Evolutionary conservation across 2,113 vertebrate species (phyloP).

Genomic region (Camelus dromedarius): DNA sequence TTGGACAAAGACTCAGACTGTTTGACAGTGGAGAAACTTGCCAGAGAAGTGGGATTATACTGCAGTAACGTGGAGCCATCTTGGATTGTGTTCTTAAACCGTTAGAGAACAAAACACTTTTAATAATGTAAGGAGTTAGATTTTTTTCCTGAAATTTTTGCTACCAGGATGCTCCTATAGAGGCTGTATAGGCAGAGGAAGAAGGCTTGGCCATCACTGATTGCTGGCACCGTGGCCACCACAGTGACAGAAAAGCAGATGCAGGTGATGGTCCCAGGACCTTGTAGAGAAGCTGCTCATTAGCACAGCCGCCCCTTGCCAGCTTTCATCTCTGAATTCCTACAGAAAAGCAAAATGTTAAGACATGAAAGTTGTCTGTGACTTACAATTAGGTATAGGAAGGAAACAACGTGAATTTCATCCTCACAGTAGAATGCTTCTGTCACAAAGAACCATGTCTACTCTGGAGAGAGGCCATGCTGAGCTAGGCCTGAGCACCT

Average conservation of each 20-base stretch:
- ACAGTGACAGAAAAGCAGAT: neutral
- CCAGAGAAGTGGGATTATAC: neutral
- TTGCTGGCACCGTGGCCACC: neutral
- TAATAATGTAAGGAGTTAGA: neutral
- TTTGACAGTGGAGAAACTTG: neutral
- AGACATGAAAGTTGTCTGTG: neutral
- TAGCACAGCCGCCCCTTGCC: neutral
- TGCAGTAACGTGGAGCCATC: neutral
- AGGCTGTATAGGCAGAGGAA: neutral
- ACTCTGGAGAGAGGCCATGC: neutral
- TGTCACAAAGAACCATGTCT: neutral
- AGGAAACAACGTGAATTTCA: neutral
- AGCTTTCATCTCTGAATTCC: neutral
- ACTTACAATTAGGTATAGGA: neutral
- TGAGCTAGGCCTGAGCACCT: rapidly evolving
- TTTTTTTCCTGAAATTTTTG: neutral
- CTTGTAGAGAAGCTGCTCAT: neutral
- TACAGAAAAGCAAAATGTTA: neutral
- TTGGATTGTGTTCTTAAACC: neutral
- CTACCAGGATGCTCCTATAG: neutral
- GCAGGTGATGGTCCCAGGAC: neutral
- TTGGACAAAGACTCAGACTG: neutral
- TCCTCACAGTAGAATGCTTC: neutral
- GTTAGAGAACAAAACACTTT: neutral
- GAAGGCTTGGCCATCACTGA: neutral